phyloP scores from a whole-genome alignment of 2,113 vertebrate genomes.

The Passer domesticus region DNA sequence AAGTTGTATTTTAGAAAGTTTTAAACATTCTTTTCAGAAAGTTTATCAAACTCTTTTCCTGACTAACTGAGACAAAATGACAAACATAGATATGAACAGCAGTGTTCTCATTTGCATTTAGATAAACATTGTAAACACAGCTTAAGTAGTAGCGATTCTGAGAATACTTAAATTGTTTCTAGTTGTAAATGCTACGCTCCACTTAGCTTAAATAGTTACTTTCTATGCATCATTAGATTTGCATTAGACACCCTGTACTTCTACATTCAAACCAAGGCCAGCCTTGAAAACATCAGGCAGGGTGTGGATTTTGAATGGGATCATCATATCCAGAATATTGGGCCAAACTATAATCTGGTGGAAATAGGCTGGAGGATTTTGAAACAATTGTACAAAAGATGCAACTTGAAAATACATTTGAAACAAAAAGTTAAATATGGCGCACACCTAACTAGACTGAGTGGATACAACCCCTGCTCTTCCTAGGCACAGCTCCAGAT shows the following conservation, averaged over 20 bases:
- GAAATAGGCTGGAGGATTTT: not conserved
- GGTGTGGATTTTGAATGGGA: not conserved
- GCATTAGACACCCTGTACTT: not conserved
- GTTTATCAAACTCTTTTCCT: not conserved
- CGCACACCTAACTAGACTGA: not conserved
- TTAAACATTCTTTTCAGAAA: not conserved
- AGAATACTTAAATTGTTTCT: not conserved
- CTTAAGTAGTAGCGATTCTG: not conserved
- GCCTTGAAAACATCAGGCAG: not conserved
- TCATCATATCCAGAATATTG: not conserved
- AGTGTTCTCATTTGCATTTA: slow-evolving; percentile 44
- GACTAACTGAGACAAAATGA: not conserved
- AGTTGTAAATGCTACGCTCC: not conserved
- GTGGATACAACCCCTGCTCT: not conserved
- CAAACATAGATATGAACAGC: not conserved
- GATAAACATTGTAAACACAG: slow-evolving; percentile 28
- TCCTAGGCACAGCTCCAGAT: not conserved
- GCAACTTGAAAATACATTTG: not conserved
- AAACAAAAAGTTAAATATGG: not conserved
- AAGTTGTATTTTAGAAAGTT: not conserved
- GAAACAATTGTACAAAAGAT: not conserved
- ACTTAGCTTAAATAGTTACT: not conserved
- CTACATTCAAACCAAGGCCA: not conserved
- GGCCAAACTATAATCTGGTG: not conserved
- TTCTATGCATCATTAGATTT: not conserved